phyloP scores from a whole-genome alignment of 2,797 vertebrate genomes.

The Lemur catta region DNA sequence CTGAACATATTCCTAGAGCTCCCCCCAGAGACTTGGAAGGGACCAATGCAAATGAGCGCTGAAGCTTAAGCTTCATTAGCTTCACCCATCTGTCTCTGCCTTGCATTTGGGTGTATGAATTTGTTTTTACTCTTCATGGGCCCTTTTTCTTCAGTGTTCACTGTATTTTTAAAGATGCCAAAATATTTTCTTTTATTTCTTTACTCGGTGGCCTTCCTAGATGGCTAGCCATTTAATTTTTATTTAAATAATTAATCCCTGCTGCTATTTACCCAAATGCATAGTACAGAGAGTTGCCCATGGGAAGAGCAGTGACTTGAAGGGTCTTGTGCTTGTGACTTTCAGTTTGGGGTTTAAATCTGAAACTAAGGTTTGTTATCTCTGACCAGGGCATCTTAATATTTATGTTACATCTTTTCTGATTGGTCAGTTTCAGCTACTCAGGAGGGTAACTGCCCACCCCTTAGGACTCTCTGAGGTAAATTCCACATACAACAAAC shows the following conservation, averaged over 20 bases:
- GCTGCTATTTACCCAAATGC: background rate
- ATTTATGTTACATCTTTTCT: background rate
- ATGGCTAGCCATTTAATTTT: constrained; percentile 24
- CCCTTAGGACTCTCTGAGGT: background rate
- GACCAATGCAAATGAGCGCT: background rate
- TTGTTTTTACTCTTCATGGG: background rate
- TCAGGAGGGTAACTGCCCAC: background rate
- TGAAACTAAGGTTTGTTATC: background rate
- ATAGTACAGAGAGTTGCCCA: background rate
- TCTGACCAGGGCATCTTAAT: background rate
- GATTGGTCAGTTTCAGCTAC: background rate
- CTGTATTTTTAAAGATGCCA: background rate
- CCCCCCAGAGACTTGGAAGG: background rate
- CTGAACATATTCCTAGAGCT: background rate
- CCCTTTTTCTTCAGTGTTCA: background rate
- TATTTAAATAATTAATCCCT: constrained; percentile 27
- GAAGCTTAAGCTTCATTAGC: background rate
- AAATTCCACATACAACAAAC: background rate
- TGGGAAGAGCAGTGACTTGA: background rate
- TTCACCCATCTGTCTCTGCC: background rate
- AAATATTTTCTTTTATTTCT: background rate
- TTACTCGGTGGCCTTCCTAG: background rate
- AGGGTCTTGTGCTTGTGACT: background rate
- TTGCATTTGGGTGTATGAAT: background rate
- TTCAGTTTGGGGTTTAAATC: background rate